Percentiles rank a stretch among this genome's conserved stretches.
Conservation (phyloP, 2,888 invertebrate genomes). For the Brenthis ino region DNA sequence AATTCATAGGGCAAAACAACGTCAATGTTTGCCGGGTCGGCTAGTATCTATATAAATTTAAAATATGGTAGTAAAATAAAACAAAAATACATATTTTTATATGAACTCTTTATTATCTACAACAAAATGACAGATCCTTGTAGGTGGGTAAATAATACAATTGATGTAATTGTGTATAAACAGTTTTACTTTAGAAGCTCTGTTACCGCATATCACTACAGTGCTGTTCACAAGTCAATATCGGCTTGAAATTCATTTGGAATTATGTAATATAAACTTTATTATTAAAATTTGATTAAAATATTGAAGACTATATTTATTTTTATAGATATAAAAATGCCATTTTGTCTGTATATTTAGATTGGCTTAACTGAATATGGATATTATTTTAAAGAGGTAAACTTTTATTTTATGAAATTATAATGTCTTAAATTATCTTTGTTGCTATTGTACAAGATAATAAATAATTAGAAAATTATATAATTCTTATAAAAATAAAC, state of each 20-base stretch:
- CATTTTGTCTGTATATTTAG: too few species aligned
- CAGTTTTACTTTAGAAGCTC: slow-evolving; percentile 76
- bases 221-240: slow-evolving; percentile 75
- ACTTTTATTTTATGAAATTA: too few species aligned
- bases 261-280: background rate
- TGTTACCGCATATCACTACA: slow-evolving; percentile 79
- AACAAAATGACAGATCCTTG: slow-evolving; percentile 68
- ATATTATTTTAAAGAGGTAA: too few species aligned
- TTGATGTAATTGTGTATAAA: slow-evolving; percentile 73
- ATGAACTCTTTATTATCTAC: slow-evolving; percentile 79
- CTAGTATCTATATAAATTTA: background rate
- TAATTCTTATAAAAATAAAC: too few species aligned
- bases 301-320: too few species aligned
- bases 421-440: too few species aligned
- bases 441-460: too few species aligned
- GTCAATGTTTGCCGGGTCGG: too few species aligned
- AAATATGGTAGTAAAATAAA: slow-evolving; percentile 1
- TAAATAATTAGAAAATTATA: too few species aligned
- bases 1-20: too few species aligned
- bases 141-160: slow-evolving; percentile 62
- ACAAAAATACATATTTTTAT: slow-evolving; percentile 46
- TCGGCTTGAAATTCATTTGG: slow-evolving; percentile 58
- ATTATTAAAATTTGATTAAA: background rate
- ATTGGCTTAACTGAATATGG: too few species aligned
- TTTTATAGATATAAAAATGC: too few species aligned